Evolutionary conservation across 1,140 invertebrate species (phyloP).

Genomic region (Spodoptera litura): DNA sequence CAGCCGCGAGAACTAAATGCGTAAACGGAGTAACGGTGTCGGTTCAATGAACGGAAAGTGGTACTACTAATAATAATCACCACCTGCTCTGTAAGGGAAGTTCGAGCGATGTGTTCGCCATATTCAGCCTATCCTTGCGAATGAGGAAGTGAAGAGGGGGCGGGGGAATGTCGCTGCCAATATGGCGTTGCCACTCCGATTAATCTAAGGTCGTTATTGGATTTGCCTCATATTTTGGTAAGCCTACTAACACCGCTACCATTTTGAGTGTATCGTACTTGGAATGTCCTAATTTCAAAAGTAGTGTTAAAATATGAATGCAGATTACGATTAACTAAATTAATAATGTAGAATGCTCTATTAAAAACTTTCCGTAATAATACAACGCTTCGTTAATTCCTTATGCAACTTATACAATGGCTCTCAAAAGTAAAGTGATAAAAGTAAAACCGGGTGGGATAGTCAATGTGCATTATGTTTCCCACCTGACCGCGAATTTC

Average conservation of each 20-base stretch:
- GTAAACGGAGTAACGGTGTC: slow-evolving; percentile 80
- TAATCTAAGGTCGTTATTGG: slow-evolving; percentile 23
- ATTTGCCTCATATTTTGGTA: slow-evolving; percentile 11
- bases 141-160: slow-evolving; percentile 48
- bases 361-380: neutral
- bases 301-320: neutral
- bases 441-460: slow-evolving; percentile 21
- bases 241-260: neutral
- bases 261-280: neutral
- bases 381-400: slow-evolving; percentile 4
- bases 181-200: slow-evolving; percentile 20
- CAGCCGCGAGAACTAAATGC: slow-evolving; percentile 77
- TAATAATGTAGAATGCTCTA: neutral
- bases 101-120: slow-evolving; percentile 51
- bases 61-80: slow-evolving; percentile 75
- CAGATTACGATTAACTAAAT: neutral
- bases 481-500: slow-evolving; percentile 63
- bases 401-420: slow-evolving; percentile 12
- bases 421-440: slow-evolving; percentile 10
- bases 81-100: slow-evolving; percentile 74
- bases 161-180: slow-evolving; percentile 33
- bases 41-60: slow-evolving; percentile 82
- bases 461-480: slow-evolving; percentile 55
- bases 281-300: slow-evolving; percentile 8
- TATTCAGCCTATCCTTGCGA: slow-evolving; percentile 57